phyloP scores from a whole-genome alignment of 2,888 invertebrate species.

The Mantis religiosa region DNA sequence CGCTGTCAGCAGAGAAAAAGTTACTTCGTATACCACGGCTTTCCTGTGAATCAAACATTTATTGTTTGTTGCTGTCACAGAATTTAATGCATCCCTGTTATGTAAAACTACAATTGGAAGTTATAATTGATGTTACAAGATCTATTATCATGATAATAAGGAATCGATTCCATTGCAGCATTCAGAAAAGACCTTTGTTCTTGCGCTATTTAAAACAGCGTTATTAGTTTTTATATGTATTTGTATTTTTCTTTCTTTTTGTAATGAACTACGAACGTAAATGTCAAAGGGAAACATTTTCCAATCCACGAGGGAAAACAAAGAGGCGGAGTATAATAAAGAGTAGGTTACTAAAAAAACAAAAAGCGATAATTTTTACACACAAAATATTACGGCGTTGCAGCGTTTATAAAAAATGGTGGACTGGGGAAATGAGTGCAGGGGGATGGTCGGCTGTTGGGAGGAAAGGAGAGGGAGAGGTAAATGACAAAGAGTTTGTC shows the following conservation, averaged over 20 bases:
- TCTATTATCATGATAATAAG: conserved; percentile 13
- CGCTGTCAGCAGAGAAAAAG: background rate
- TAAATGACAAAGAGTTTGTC: conserved; percentile 26
- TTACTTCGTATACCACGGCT: background rate
- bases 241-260: conserved; percentile 5
- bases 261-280: conserved; percentile 20
- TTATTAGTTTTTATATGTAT: conserved; percentile 20
- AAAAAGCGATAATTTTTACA: conserved; percentile 19
- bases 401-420: conserved; percentile 12
- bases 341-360: conserved; percentile 21
- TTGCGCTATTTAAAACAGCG: conserved; percentile 12
- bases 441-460: conserved; percentile 2
- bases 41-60: background rate
- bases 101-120: background rate
- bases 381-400: conserved; percentile 23
- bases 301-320: conserved; percentile 23
- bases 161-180: background rate
- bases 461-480: conserved; percentile 1
- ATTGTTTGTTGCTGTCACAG: background rate
- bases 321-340: conserved; percentile 21
- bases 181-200: conserved; percentile 13
- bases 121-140: background rate
- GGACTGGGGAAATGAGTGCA: conserved; percentile 10
- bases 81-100: background rate
- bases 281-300: conserved; percentile 27